These are phyloP conservation scores for Solenopsis invicta DNA, from an alignment of 1,140 invertebrate species.

Conservation along the genomic window DNA sequence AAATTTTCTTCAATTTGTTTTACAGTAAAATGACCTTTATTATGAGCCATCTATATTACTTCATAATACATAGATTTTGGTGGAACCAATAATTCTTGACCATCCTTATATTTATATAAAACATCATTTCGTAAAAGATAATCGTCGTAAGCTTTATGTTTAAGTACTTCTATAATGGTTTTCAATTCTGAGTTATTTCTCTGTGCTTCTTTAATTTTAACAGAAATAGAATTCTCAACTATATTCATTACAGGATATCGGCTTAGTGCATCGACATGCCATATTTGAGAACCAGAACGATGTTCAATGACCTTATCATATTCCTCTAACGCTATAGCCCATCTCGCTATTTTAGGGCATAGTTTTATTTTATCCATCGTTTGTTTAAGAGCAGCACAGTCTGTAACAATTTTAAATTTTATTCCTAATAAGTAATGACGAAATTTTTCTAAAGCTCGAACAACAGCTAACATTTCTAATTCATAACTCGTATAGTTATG, in stretches of 20 bases:
- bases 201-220: background rate
- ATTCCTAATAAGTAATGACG: background rate
- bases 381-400: background rate
- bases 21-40: background rate
- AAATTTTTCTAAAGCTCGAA: no score
- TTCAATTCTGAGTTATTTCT: background rate
- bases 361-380: conserved; percentile 59
- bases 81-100: background rate
- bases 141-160: background rate
- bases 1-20: background rate
- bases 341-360: conserved; percentile 57
- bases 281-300: conserved; percentile 54
- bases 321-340: conserved; percentile 40
- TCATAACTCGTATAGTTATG: no score
- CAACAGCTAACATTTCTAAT: no score
- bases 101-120: background rate
- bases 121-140: background rate
- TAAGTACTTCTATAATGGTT: background rate
- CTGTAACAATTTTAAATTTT: background rate
- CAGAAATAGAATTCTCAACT: no score
- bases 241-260: conserved; percentile 8
- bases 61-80: background rate
- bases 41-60: background rate
- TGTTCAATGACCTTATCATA: conserved; percentile 66
- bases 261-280: conserved; percentile 72